A percentile compares a stretch with the other conserved stretches of the same genome.
Evolutionary conservation across 2,888 invertebrate genomes (phyloP).

Genomic region (Crioceris asparagi): DNA sequence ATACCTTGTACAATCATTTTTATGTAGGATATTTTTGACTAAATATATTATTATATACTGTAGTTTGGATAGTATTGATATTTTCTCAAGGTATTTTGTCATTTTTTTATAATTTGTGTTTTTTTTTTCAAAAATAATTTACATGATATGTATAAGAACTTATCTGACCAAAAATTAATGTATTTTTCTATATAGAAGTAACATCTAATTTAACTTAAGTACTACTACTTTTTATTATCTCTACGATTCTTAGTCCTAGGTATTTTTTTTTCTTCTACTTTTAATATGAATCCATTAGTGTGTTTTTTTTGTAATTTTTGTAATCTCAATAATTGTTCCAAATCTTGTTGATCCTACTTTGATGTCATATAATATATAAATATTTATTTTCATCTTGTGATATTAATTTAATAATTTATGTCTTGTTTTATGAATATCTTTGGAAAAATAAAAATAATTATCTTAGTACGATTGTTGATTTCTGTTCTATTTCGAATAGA

Average conservation of each 20-base stretch:
- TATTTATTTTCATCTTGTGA: slow-evolving; percentile 22
- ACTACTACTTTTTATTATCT: slow-evolving; percentile 16
- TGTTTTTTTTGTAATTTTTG: slow-evolving; percentile 1
- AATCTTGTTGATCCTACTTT: neutral
- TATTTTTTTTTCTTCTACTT: neutral
- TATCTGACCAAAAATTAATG: slow-evolving; percentile 21
- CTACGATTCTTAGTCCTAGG: slow-evolving; percentile 3
- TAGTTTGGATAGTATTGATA: slow-evolving; percentile 15
- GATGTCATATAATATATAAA: slow-evolving; percentile 1
- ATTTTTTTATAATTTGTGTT: neutral
- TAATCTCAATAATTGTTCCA: too few species aligned
- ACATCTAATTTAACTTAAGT: slow-evolving; percentile 13
- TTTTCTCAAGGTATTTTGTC: slow-evolving; percentile 7
- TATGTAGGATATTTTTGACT: slow-evolving; percentile 23
- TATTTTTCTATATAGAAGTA: slow-evolving; percentile 21
- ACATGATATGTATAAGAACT: slow-evolving; percentile 15
- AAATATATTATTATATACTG: slow-evolving; percentile 25
- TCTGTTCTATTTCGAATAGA: too few species aligned
- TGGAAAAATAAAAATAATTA: slow-evolving; percentile 13
- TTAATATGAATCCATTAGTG: neutral
- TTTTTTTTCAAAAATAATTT: slow-evolving; percentile 11
- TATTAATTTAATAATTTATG: slow-evolving; percentile 25
- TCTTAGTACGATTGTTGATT: slow-evolving; percentile 1
- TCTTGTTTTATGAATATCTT: slow-evolving; percentile 13
- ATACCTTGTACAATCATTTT: slow-evolving; percentile 26